Base-by-base conservation (phyloP, 2,797 vertebrate genomes). In the Chaunax sp. region DNA sequence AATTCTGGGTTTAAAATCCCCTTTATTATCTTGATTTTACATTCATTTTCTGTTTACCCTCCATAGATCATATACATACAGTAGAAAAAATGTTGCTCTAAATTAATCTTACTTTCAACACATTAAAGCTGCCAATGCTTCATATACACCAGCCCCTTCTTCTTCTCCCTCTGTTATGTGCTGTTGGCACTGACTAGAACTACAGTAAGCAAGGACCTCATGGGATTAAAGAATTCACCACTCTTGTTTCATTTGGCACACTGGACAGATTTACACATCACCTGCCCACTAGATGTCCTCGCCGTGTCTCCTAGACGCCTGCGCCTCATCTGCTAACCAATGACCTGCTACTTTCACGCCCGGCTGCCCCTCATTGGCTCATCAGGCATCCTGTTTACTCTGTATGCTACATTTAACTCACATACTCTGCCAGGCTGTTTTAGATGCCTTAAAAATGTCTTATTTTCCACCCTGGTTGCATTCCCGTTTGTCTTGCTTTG, bases 221-320 rank as follows among this genome's bases (percentile, higher is more conserved):
- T 64, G 56, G 64, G 80, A 69, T 77, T 81, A 53, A 68, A 20
- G 26, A 80, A 64, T 82, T 82, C 38, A 57, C 72, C 68, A 69
- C 54, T 70, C 80, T 55, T 76, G 64, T 77, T 64, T 59, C 20
- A 83, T 59, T 74, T 72, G 72, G 57, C 10, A 12, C 63, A 40
- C 57, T 76, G 52, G 59, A 63, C 19, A 64, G 63, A 63, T 64
- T n/a, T 75, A 87, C 78, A 83, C 68, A 81, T 52, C 64, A 78
- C 72, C 80, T 88, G 68, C 59, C 74, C 75, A 78, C 50, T 71
- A 53, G 69, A 37, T 63, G 40, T 43, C 44, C 60, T 69, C 67
- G 25, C 35, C 20, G 58, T 58, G 41, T 43, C 47, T 33, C 5
- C 46, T 25, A 30, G 43, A 53, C 69, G 73, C 37, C 64, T 70